Evolutionary conservation across 2,797 vertebrate species (phyloP).

Genomic region (Eulemur rubriventer): DNA sequence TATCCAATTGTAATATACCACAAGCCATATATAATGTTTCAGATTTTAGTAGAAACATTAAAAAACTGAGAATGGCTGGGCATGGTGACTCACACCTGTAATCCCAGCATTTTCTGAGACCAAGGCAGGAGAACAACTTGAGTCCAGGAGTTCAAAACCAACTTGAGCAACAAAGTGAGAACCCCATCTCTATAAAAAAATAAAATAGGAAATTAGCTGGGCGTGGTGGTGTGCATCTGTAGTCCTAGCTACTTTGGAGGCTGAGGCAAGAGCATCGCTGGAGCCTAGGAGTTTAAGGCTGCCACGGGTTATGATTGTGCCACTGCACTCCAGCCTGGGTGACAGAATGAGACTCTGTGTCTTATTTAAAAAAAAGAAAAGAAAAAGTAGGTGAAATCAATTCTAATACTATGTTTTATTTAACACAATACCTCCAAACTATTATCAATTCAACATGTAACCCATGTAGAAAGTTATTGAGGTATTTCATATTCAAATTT

Average conservation of each 20-base stretch:
- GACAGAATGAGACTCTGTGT: not conserved
- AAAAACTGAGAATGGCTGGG: not conserved
- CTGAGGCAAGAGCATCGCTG: not conserved
- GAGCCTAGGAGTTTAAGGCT: not conserved
- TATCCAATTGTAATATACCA: not conserved
- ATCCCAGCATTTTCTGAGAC: not conserved
- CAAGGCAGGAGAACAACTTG: not conserved
- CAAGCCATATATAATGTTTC: not conserved
- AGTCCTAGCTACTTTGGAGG: not conserved
- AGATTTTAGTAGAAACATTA: not conserved
- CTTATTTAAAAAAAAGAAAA: not conserved
- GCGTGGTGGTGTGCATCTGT: not conserved
- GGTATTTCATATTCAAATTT: not conserved
- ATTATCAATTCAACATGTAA: not conserved
- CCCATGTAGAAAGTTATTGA: not conserved
- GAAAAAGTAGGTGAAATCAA: not conserved
- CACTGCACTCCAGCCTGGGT: not conserved
- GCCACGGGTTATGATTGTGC: not conserved
- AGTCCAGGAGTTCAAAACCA: not conserved
- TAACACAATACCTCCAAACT: not conserved
- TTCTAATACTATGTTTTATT: not conserved
- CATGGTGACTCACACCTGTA: not conserved
- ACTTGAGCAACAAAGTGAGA: not conserved
- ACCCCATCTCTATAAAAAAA: not conserved
- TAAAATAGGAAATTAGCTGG: not conserved